Evolutionary conservation across 1,140 invertebrate species (phyloP).

Genomic region (Bombyx mori): DNA sequence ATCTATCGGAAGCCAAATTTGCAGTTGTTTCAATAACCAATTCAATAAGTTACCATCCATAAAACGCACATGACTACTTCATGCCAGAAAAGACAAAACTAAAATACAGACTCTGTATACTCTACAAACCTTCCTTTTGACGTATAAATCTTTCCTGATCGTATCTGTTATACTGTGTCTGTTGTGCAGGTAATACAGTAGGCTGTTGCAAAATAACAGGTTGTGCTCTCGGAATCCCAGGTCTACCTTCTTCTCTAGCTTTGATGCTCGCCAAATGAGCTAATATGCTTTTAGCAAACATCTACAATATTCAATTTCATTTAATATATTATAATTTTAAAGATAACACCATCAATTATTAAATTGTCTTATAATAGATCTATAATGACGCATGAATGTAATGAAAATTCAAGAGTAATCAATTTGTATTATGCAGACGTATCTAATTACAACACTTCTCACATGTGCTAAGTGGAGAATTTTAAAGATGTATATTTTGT

Average conservation of each 20-base stretch:
- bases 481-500: too few relatives aligned
- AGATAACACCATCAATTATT: not conserved
- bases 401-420: not conserved
- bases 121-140: slow-evolving; percentile 81
- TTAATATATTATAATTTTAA: not conserved
- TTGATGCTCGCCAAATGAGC: slow-evolving; percentile 94
- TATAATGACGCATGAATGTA: not conserved
- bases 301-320: slow-evolving; percentile 47
- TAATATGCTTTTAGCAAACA: slow-evolving; percentile 95
- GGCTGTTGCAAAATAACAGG: slow-evolving; percentile 80
- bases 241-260: slow-evolving; percentile 91
- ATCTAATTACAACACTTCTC: too few relatives aligned
- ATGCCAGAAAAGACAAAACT: too few relatives aligned
- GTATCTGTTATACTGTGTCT: slow-evolving; percentile 95
- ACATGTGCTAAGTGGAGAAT: too few relatives aligned
- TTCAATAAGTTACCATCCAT: too few relatives aligned
- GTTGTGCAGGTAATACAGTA: slow-evolving; percentile 74
- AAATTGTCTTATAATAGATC: not conserved
- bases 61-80: too few relatives aligned
- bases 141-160: slow-evolving; percentile 97
- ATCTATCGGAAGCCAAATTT: too few relatives aligned
- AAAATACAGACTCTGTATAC: too few relatives aligned
- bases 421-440: too few relatives aligned
- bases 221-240: slow-evolving; percentile 73
- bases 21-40: too few relatives aligned